phyloP scores from a whole-genome alignment of 1,140 invertebrate species.

The Micrasema minimum region DNA sequence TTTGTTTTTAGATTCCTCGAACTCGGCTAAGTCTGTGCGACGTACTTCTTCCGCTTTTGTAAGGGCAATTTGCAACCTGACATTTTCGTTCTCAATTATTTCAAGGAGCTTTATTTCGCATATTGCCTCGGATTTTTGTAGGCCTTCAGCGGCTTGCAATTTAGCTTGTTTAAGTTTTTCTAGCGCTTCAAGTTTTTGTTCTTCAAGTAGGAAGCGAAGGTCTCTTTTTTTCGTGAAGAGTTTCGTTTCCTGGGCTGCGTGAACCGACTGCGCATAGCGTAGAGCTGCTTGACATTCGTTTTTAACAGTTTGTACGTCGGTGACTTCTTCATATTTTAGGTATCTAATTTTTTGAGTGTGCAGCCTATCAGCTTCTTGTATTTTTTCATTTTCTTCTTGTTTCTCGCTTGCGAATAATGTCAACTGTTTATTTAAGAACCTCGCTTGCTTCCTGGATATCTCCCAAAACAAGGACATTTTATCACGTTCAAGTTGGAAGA shows the following conservation, averaged over 20 bases:
- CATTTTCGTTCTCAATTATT: slow-evolving; percentile 83
- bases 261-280: slow-evolving; percentile 79
- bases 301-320: slow-evolving; percentile 58
- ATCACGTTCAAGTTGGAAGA: slow-evolving; percentile 93
- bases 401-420: slow-evolving; percentile 44
- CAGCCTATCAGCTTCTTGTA: slow-evolving; percentile 56
- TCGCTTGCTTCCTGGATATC: slow-evolving; percentile 80
- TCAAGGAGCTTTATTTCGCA: slow-evolving; percentile 82
- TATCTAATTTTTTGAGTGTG: slow-evolving; percentile 45
- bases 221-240: slow-evolving; percentile 82
- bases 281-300: slow-evolving; percentile 80
- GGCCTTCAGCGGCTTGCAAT: neutral
- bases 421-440: neutral
- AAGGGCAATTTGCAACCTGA: slow-evolving; percentile 78
- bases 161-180: slow-evolving; percentile 31
- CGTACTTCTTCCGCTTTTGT: slow-evolving; percentile 79
- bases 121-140: slow-evolving; percentile 71
- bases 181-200: slow-evolving; percentile 69
- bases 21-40: slow-evolving; percentile 81
- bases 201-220: slow-evolving; percentile 77
- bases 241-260: slow-evolving; percentile 79
- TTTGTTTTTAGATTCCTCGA: slow-evolving; percentile 89
- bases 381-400: slow-evolving; percentile 53
- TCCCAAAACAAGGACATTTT: slow-evolving; percentile 96
- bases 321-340: slow-evolving; percentile 43